Conservation (phyloP, 2,113 vertebrate genomes). For the Microtus oregoni region DNA sequence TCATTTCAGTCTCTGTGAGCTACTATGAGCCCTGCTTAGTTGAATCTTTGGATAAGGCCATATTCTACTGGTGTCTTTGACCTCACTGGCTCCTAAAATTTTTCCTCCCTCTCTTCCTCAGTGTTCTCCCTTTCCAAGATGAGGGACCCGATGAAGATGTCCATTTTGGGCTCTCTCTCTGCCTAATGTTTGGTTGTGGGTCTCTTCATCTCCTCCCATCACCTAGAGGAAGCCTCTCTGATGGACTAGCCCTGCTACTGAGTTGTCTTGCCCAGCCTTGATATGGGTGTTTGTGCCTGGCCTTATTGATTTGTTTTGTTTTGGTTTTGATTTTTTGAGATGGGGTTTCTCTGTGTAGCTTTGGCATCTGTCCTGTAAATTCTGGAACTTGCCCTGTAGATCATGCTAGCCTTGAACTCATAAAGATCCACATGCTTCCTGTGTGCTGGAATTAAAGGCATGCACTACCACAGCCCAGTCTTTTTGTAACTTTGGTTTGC, state of each 20-base stretch:
- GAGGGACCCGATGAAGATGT: neutral
- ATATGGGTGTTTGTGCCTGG: neutral
- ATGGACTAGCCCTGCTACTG: neutral
- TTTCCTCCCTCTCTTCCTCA: neutral
- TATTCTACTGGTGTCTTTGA: neutral
- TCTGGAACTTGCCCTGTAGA: neutral
- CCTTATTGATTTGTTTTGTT: neutral
- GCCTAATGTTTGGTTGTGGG: neutral
- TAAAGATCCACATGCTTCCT: no score
- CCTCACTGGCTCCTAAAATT: neutral
- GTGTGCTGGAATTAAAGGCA: neutral
- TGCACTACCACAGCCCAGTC: neutral
- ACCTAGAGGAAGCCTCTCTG: neutral
- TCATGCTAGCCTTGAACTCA: neutral
- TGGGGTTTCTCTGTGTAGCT: neutral
- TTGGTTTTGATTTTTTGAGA: neutral
- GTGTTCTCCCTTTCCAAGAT: neutral
- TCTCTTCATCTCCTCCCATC: neutral
- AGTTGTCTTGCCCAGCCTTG: neutral
- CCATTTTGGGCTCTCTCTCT: neutral
- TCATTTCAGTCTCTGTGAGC: neutral
- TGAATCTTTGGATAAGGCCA: neutral
- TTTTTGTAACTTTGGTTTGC: neutral
- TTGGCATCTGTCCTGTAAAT: neutral
- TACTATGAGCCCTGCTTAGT: neutral